Percentiles rank a stretch among this genome's conserved stretches.
Evolutionary conservation across 1,140 invertebrate genomes (phyloP).

Genomic region (Campodea augens): DNA sequence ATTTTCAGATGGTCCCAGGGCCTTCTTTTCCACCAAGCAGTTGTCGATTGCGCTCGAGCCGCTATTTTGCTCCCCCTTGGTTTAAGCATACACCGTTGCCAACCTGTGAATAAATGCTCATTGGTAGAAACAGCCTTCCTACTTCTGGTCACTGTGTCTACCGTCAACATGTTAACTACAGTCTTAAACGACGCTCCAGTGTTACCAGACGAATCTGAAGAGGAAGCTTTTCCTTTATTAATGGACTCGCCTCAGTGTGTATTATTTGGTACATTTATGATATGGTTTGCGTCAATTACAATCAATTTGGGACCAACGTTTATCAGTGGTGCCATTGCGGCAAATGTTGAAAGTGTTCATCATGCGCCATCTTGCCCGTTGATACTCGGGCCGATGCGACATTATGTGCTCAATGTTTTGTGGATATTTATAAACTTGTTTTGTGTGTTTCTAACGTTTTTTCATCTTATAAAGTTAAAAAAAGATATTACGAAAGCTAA

Average conservation of each 20-base stretch:
- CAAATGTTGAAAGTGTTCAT: conserved; percentile 54
- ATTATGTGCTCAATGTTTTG: conserved; percentile 72
- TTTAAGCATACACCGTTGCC: conserved; percentile 59
- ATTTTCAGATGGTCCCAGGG: conserved; percentile 62
- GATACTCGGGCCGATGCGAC: conserved; percentile 54
- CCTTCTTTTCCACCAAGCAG: conserved; percentile 63
- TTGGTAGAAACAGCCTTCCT: conserved; percentile 78
- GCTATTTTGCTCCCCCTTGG: conserved; percentile 61
- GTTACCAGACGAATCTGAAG: conserved; percentile 38
- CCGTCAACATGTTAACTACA: conserved; percentile 76
- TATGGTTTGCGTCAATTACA: conserved; percentile 76
- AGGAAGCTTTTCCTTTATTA: conserved; percentile 32
- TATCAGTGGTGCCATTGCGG: conserved; percentile 59
- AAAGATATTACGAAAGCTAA: conserved; percentile 59
- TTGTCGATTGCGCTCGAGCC: conserved; percentile 63
- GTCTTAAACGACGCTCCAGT: conserved; percentile 76
- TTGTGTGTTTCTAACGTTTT: conserved; percentile 62
- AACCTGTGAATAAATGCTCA: conserved; percentile 67
- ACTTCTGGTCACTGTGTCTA: conserved; percentile 68
- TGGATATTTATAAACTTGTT: conserved; percentile 78
- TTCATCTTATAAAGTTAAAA: conserved; percentile 66
- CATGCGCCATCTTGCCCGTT: conserved; percentile 61
- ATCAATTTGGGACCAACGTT: conserved; percentile 83
- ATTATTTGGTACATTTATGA: conserved; percentile 78
- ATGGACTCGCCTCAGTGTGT: conserved; percentile 73